Evolutionary conservation across 2,888 invertebrate genomes (phyloP), one percentile per base, ranked within the genome.

Genomic region (Pristionchus fissidentatus): DNA sequence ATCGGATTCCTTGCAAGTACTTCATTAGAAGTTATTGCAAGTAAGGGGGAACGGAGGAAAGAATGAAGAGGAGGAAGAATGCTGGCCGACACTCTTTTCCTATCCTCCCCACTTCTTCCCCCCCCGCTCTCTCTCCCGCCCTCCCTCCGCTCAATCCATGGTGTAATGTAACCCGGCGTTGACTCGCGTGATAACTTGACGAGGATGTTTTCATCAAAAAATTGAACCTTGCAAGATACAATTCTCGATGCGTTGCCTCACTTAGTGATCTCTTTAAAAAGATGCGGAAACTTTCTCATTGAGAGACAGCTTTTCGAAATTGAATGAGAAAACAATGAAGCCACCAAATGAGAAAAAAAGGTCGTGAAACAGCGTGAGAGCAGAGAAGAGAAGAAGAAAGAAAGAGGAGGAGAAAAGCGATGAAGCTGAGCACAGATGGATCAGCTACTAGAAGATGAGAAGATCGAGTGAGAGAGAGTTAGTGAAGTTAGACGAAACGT

Each of bases 141-240:
- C 22, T 38, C 32, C 41, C 19, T n/a, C 70, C 22, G 4, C 26
- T 26, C 7, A 41, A 70, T 70, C 41, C 70, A 70, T 70, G 70
- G 70, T 70, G 70, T 70, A 70, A 70, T 70, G 70, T 70, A 70
- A 70, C 70, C 70, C 70, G 43, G 41, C 70, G 70, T 15, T 70
- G 70, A 70, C 41, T 70, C 70, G 43, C 70, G 70, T 43, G 70
- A 70, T 70, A 70, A 26, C 70, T 26, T n/a, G 26, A 38, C 43
- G n/a, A n/a, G n/a, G 22, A 22, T 62, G 26, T 70, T 70, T 70
- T 41, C 7, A n/a, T 70, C 66, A 35, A 22, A 0, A 5, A 3
- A 57, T 57, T 3, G 15, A 22, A 57, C n/a, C 22, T 3, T 52
- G 52, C 22, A 52, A 15, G n/a, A n/a, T n/a, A n/a, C n/a, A 52